Evolutionary conservation across 2,797 vertebrate genomes (phyloP).

Genomic region (Calcarius lapponicus): DNA sequence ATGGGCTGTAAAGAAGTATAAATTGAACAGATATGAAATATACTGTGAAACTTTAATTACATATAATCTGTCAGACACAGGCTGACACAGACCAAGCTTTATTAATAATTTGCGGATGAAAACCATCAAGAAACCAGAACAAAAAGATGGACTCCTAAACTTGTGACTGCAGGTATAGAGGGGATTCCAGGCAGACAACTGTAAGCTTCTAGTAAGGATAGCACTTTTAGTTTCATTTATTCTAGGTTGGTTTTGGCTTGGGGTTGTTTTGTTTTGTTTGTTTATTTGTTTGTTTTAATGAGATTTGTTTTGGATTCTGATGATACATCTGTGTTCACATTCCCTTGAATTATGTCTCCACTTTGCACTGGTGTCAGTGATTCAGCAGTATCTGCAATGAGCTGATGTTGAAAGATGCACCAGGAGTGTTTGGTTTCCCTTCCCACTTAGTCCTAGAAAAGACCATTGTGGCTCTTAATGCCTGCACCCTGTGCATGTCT

Average conservation of each 20-base stretch:
- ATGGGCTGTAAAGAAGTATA: neutral
- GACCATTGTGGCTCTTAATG: neutral
- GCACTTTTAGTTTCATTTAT: neutral
- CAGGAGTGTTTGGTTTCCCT: neutral
- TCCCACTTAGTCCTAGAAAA: neutral
- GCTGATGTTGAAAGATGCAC: neutral
- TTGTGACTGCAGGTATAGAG: fast-evolving
- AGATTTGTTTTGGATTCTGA: neutral
- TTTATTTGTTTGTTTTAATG: neutral
- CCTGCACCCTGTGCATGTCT: neutral
- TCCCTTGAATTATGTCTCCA: neutral
- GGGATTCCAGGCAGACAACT: neutral
- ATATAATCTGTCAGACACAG: neutral
- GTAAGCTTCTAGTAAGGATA: neutral
- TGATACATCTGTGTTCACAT: neutral
- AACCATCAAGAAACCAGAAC: neutral
- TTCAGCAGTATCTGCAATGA: neutral
- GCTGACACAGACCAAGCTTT: neutral
- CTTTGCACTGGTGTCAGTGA: neutral
- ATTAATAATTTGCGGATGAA: neutral
- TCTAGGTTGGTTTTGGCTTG: neutral
- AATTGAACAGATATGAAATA: neutral
- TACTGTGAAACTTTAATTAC: neutral
- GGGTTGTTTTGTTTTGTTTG: no score
- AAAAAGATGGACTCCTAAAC: neutral